Base-by-base conservation (phyloP, 2,888 invertebrate genomes). In the Teleiodes luculella region DNA sequence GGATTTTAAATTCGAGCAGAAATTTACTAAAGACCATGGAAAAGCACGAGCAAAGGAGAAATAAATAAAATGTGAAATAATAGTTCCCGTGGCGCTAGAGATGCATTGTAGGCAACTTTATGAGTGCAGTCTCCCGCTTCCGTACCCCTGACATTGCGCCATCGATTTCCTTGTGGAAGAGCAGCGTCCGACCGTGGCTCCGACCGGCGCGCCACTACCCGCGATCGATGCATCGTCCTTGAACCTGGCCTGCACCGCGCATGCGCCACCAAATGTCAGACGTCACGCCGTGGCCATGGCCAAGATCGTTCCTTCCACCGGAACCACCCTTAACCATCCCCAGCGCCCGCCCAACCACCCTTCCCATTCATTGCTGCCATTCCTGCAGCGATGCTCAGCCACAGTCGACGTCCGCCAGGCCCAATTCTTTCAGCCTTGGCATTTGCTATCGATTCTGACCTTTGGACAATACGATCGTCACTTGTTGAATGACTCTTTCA, bases 251-350 rank as follows among this genome's bases (percentile, higher is more conserved):
- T 56, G 52, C 59, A 74, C 60, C 72, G 79, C 86, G 85, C 80
- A 83, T 74, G 85, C 78, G 76, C 68, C 62, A 63, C 60, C 73
- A 74, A 79, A 79, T 76, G 74, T 74, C 80, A 66, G 71, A 86
- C 84, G 88, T 88, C 87, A 87, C 75, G 57, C 66, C 72, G 77
- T 78, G 85, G 71, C 86, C 87, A 78, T 84, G 86, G 83, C 83
- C 85, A 78, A 80, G 76, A 78, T 70, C 30, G 45, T 28, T 75
- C 80, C 74, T 78, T 41, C 39, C 10, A 11, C 39, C 18, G 56
- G 58, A 47, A 56, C 57, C 67, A 68, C 67, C 68, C 66, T 62
- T 65, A 68, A 59, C 8, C 66, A 58, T 60, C 62, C 58, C 52
- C 48, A 54, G 18, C 30, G 58, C 55, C 53, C 58, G 43, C 30